Conservation (phyloP, 2,797 vertebrate genomes). For the Rhadinocentrus ornatus region DNA sequence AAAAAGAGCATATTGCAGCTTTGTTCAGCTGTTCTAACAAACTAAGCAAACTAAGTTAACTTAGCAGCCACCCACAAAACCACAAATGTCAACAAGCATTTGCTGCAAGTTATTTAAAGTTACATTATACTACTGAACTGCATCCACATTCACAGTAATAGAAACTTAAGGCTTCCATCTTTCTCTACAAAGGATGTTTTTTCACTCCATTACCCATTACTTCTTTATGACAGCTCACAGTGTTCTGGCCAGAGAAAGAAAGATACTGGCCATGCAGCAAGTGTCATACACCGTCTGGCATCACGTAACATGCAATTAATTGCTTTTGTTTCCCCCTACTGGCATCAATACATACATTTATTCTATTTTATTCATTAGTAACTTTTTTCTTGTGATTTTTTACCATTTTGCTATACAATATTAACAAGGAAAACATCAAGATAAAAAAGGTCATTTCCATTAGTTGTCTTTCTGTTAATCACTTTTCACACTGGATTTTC, state of each 20-base stretch:
- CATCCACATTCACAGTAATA: neutral
- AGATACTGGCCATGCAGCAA: constrained; percentile 14
- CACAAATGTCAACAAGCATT: constrained; percentile 5
- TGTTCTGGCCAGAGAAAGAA: neutral
- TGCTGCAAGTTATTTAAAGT: constrained; percentile 3
- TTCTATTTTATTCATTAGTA: neutral
- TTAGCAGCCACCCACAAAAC: neutral
- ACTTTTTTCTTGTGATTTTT: constrained; percentile 4
- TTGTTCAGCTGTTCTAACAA: neutral
- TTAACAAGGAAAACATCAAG: constrained; percentile 1
- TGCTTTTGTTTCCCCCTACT: neutral
- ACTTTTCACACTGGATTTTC: constrained; percentile 12
- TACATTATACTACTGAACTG: constrained; percentile 3
- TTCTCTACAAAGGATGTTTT: neutral
- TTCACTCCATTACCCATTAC: neutral
- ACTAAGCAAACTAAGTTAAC: too few relatives aligned
- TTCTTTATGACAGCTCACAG: constrained; percentile 11
- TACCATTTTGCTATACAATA: constrained; percentile 2
- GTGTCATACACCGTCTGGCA: neutral
- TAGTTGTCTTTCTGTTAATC: constrained; percentile 16
- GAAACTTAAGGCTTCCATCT: neutral
- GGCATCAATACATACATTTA: neutral
- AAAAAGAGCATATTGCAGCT: neutral
- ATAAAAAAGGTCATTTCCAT: constrained; percentile 18
- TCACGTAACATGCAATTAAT: constrained; percentile 10